phyloP scores from a whole-genome alignment of 1,140 invertebrate species.

The Hycleus cichorii region DNA sequence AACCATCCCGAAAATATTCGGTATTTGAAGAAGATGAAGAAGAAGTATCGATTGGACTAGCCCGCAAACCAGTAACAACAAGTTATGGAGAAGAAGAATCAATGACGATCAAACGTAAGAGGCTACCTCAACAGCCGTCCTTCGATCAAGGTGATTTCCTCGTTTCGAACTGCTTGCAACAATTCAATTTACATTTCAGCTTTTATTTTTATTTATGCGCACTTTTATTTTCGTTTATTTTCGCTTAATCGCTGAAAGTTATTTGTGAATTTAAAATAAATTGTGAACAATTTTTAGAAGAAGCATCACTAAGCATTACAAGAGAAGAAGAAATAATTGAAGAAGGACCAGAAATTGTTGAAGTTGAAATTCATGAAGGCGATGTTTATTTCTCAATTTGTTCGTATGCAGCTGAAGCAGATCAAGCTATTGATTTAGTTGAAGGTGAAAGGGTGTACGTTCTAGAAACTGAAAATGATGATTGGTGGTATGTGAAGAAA shows the following conservation, averaged over 20 bases:
- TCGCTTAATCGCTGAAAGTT: neutral
- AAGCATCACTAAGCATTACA: slow-evolving; percentile 51
- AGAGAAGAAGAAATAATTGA: slow-evolving; percentile 47
- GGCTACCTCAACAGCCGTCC: slow-evolving; percentile 50
- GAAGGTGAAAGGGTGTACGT: slow-evolving; percentile 86
- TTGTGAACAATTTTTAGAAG: slow-evolving; percentile 41
- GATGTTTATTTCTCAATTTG: slow-evolving; percentile 76
- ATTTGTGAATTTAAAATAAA: neutral
- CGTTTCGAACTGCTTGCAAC: slow-evolving; percentile 11
- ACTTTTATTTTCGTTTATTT: neutral
- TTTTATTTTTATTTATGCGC: slow-evolving; percentile 6
- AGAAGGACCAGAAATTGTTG: slow-evolving; percentile 41
- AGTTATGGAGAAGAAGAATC: slow-evolving; percentile 51
- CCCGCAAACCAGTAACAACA: slow-evolving; percentile 37
- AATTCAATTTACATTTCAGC: slow-evolving; percentile 8
- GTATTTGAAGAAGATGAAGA: slow-evolving; percentile 53
- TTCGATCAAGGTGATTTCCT: slow-evolving; percentile 55
- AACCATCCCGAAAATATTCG: slow-evolving; percentile 48
- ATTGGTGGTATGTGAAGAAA: slow-evolving; percentile 91
- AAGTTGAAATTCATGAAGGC: slow-evolving; percentile 56
- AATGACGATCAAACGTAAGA: slow-evolving; percentile 53
- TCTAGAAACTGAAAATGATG: slow-evolving; percentile 69
- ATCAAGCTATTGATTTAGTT: slow-evolving; percentile 78
- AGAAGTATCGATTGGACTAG: slow-evolving; percentile 45
- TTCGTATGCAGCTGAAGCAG: slow-evolving; percentile 79